A percentile compares a stretch with the other conserved stretches of the same genome.
These are phyloP conservation scores for Cosmia trapezina DNA, from an alignment of 2,888 invertebrate genomes.

Conservation along the genomic window DNA sequence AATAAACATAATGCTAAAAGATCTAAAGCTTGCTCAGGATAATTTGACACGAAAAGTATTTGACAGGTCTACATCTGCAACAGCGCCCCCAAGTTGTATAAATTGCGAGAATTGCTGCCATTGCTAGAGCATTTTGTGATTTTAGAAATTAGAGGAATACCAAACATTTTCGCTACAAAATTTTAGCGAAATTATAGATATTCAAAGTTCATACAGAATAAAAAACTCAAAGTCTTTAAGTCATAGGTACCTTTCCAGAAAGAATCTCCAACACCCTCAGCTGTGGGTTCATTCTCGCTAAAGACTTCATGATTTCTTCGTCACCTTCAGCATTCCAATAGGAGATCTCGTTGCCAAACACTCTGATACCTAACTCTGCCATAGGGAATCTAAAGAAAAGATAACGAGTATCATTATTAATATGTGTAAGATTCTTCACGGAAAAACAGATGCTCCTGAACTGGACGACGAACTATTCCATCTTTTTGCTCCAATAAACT, in stretches of 20 bases:
- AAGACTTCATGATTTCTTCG: slow-evolving; percentile 92
- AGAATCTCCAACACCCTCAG: slow-evolving; percentile 93
- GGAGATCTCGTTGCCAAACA: slow-evolving; percentile 97
- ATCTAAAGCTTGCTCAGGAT: neutral
- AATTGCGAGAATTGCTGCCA: too few species aligned
- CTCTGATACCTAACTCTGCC: slow-evolving; percentile 86
- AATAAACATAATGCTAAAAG: neutral
- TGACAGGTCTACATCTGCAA: too few species aligned
- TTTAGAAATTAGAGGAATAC: neutral
- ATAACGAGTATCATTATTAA: too few species aligned
- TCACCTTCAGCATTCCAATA: slow-evolving; percentile 94
- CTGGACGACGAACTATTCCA: too few species aligned
- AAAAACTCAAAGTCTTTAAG: neutral
- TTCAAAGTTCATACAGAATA: neutral
- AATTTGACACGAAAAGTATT: too few species aligned
- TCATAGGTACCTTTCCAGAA: slow-evolving; percentile 92
- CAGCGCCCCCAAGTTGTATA: too few species aligned
- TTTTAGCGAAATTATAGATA: too few species aligned
- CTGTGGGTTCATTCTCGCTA: slow-evolving; percentile 93
- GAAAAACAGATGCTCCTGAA: too few species aligned
- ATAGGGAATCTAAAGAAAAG: slow-evolving; percentile 74
- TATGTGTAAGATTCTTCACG: too few species aligned
- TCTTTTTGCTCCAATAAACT: too few species aligned
- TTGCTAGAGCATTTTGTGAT: too few species aligned
- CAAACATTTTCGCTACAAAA: neutral